phyloP scores from a whole-genome alignment of 1,140 invertebrate genomes.

The Cydia amplana region DNA sequence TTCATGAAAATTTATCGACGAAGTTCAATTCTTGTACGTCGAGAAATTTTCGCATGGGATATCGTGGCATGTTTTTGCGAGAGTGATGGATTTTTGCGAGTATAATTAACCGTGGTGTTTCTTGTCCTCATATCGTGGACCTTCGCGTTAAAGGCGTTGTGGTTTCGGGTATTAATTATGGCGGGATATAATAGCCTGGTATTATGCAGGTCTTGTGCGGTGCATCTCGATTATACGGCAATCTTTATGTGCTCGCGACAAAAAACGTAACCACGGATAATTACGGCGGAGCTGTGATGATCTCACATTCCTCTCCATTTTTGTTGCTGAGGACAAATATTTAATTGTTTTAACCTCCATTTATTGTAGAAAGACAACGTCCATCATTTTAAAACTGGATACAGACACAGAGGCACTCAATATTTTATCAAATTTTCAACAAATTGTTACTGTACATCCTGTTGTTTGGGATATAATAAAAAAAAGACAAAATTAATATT shows the following conservation, averaged over 20 bases:
- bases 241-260: constrained; percentile 59
- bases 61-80: constrained; percentile 28
- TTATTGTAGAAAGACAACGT: not conserved
- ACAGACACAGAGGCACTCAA: no score
- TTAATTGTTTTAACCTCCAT: constrained; percentile 10
- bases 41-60: constrained; percentile 25
- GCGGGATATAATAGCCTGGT: constrained; percentile 53
- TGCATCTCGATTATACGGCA: constrained; percentile 63
- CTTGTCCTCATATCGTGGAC: constrained; percentile 36
- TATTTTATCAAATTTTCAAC: no score
- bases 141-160: constrained; percentile 35
- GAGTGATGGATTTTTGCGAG: not conserved
- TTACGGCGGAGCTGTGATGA: constrained; percentile 39
- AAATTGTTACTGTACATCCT: no score
- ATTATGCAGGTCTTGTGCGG: constrained; percentile 57
- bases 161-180: constrained; percentile 64
- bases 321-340: constrained; percentile 5
- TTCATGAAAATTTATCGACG: constrained; percentile 41
- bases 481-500: not conserved
- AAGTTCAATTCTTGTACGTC: not conserved
- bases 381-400: not conserved
- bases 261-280: constrained; percentile 54
- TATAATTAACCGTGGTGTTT: constrained; percentile 31
- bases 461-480: no score
- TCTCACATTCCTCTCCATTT: constrained; percentile 23